Evolutionary conservation across 2,888 invertebrate species (phyloP).

Genomic region (Altica lythri): DNA sequence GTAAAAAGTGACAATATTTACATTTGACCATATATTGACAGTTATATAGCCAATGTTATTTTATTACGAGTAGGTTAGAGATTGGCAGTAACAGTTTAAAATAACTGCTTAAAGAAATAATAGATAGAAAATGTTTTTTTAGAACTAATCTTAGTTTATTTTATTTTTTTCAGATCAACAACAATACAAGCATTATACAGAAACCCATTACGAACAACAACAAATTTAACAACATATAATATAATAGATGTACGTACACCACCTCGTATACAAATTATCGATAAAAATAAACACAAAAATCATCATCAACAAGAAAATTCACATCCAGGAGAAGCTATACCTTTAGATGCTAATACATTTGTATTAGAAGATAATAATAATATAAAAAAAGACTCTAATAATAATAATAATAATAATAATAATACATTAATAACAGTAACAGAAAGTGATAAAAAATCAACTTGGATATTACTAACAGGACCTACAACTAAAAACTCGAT

Average conservation of each 20-base stretch:
- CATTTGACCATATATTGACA: too few relatives aligned
- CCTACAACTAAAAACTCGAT: neutral
- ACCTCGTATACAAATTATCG: constrained; percentile 64
- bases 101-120: too few relatives aligned
- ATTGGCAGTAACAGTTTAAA: too few relatives aligned
- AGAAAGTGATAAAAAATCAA: neutral
- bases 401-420: neutral
- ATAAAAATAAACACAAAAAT: too few relatives aligned
- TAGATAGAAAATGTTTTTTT: too few relatives aligned
- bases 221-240: constrained; percentile 53
- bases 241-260: constrained; percentile 68
- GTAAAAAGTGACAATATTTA: too few relatives aligned
- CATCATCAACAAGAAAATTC: constrained; percentile 60
- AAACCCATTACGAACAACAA: too few relatives aligned
- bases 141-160: too few relatives aligned
- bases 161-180: too few relatives aligned
- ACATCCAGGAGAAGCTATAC: constrained; percentile 65
- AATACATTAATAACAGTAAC: neutral
- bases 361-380: constrained; percentile 43
- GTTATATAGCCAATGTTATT: too few relatives aligned
- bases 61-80: too few relatives aligned
- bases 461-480: neutral
- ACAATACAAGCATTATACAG: too few relatives aligned
- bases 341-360: constrained; percentile 49
- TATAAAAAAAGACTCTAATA: constrained; percentile 35